A percentile compares a stretch with the other conserved stretches of the same genome.
Evolutionary conservation across 2,888 invertebrate species (phyloP).

Genomic region (Ametastegia equiseti): DNA sequence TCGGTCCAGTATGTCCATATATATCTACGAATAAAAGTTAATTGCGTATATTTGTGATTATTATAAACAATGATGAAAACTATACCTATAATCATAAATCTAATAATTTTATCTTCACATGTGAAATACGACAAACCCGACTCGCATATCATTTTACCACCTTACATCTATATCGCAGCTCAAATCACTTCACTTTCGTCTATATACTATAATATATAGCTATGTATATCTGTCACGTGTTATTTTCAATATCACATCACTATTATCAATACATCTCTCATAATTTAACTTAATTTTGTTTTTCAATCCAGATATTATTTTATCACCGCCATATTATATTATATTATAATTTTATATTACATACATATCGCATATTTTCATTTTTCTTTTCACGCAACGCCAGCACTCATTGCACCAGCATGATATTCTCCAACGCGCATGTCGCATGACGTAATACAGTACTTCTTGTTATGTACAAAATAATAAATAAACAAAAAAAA

Average conservation of each 20-base stretch:
- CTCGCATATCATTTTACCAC: constrained; percentile 51
- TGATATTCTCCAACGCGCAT: constrained; percentile 37
- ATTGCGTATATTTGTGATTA: constrained; percentile 22
- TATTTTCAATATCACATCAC: too few species aligned
- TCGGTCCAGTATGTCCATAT: background rate
- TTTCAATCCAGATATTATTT: constrained; percentile 48
- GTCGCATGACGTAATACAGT: constrained; percentile 45
- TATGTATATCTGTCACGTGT: background rate
- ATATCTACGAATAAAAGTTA: too few species aligned
- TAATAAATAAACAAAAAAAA: background rate
- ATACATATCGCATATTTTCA: constrained; percentile 10
- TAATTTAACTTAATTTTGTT: constrained; percentile 37
- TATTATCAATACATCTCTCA: constrained; percentile 4
- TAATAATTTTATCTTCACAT: background rate
- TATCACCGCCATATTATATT: constrained; percentile 38
- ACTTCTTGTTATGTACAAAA: constrained; percentile 33
- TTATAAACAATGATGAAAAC: constrained; percentile 8
- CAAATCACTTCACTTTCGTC: constrained; percentile 50
- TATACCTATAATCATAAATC: background rate
- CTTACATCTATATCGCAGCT: constrained; percentile 57
- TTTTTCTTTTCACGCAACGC: constrained; percentile 45
- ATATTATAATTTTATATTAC: constrained; percentile 30
- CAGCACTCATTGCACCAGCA: constrained; percentile 47
- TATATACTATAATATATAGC: background rate
- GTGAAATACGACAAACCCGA: constrained; percentile 25